Percentiles rank a stretch among this genome's conserved stretches.
Conservation (phyloP, 2,113 vertebrate species). For the Ia io region DNA sequence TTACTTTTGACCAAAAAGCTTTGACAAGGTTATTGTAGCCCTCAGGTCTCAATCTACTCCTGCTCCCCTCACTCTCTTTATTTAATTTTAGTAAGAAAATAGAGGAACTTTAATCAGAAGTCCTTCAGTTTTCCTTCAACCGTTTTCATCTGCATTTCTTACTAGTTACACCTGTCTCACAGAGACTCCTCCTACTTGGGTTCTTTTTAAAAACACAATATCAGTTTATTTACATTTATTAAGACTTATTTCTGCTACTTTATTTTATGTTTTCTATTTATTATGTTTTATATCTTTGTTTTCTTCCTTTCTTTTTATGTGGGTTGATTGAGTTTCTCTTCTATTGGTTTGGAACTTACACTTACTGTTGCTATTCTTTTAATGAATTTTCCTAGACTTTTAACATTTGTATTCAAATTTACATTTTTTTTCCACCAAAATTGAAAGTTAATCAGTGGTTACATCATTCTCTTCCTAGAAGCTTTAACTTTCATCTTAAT, state of each 20-base stretch:
- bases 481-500: not conserved
- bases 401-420: not conserved
- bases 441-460: not conserved
- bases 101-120: not conserved
- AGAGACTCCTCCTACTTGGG: not conserved
- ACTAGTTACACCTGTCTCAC: not conserved
- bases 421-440: not conserved
- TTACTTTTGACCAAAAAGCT: not conserved
- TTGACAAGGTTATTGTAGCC: not conserved
- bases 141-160: not conserved
- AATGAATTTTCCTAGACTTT: not conserved
- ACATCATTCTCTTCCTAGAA: not conserved
- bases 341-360: not conserved
- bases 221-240: slow-evolving; percentile 31
- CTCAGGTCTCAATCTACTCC: not conserved
- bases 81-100: not conserved
- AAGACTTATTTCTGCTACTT: not conserved
- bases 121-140: not conserved
- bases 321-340: not conserved
- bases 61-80: not conserved
- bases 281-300: not conserved
- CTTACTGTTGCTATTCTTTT: not conserved
- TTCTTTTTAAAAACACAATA: slow-evolving; percentile 9
- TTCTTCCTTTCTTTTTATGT: not conserved
- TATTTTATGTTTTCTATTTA: slow-evolving; percentile 10